Conservation (phyloP, 2,888 invertebrate genomes). For the Hecatera dysodea region DNA sequence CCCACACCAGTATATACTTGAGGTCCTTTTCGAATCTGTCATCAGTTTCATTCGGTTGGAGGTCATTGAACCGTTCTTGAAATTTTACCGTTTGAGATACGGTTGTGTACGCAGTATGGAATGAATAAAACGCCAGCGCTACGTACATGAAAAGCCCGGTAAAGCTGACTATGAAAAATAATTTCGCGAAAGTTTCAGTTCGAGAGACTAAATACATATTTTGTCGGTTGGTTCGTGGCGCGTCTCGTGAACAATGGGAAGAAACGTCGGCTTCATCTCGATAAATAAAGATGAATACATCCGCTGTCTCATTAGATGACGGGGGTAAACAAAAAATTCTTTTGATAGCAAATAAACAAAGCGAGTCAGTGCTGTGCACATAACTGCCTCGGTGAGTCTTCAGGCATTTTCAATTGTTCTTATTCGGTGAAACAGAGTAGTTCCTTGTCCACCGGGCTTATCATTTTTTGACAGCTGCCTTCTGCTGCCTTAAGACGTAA, state of each 20-base stretch:
- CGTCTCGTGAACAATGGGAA: slow-evolving; percentile 66
- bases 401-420: slow-evolving; percentile 39
- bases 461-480: no score
- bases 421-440: neutral
- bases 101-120: slow-evolving; percentile 75
- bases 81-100: slow-evolving; percentile 64
- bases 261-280: slow-evolving; percentile 65
- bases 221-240: slow-evolving; percentile 50
- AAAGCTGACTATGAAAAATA: slow-evolving; percentile 82
- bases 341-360: slow-evolving; percentile 75
- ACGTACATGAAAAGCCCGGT: slow-evolving; percentile 79
- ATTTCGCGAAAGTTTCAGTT: slow-evolving; percentile 78
- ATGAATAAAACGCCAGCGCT: slow-evolving; percentile 79
- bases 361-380: slow-evolving; percentile 50
- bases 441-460: neutral
- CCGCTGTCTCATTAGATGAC: slow-evolving; percentile 68
- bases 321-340: slow-evolving; percentile 78
- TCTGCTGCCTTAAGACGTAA: neutral
- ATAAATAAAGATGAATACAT: slow-evolving; percentile 70
- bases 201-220: slow-evolving; percentile 77
- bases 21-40: slow-evolving; percentile 64
- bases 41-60: slow-evolving; percentile 28
- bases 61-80: slow-evolving; percentile 52
- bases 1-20: slow-evolving; percentile 82
- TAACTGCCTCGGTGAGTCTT: slow-evolving; percentile 50